phyloP scores from a whole-genome alignment of 2,113 vertebrate genomes.

The Odocoileus virginianus region DNA sequence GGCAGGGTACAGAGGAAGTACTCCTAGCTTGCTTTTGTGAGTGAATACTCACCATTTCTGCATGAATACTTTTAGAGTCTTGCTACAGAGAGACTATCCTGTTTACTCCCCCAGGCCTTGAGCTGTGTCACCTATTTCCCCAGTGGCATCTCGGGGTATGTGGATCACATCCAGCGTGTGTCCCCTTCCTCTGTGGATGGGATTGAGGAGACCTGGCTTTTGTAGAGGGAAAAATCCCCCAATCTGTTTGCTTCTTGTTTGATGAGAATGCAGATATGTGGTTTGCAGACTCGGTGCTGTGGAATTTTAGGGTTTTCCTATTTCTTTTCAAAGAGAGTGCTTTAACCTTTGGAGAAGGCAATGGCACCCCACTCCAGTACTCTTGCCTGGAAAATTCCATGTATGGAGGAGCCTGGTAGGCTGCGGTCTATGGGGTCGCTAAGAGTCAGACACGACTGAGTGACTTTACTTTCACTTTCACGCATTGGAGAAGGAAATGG shows the following conservation, averaged over 20 bases:
- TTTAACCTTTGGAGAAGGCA: neutral
- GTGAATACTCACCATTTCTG: too few relatives aligned
- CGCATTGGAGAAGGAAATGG: too few relatives aligned
- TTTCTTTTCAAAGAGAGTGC: neutral
- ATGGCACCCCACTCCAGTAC: too few relatives aligned
- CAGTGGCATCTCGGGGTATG: neutral
- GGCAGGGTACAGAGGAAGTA: neutral
- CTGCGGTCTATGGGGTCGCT: too few relatives aligned
- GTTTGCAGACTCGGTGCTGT: neutral
- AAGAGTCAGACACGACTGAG: too few relatives aligned
- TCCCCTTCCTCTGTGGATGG: accelerated
- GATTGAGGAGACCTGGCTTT: neutral
- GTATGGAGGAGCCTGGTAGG: too few relatives aligned
- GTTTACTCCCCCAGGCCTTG: neutral
- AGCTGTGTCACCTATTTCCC: neutral
- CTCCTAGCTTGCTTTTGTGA: neutral
- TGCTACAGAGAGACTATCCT: neutral
- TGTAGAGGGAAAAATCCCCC: neutral
- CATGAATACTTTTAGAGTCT: neutral
- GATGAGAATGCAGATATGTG: neutral
- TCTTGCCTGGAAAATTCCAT: too few relatives aligned
- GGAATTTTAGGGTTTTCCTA: neutral
- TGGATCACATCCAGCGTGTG: accelerated
- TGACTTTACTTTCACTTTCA: too few relatives aligned
- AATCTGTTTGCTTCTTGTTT: neutral